Conservation (phyloP, 35 echinoderm and acorn worm species). For the Lytechinus pictus region DNA sequence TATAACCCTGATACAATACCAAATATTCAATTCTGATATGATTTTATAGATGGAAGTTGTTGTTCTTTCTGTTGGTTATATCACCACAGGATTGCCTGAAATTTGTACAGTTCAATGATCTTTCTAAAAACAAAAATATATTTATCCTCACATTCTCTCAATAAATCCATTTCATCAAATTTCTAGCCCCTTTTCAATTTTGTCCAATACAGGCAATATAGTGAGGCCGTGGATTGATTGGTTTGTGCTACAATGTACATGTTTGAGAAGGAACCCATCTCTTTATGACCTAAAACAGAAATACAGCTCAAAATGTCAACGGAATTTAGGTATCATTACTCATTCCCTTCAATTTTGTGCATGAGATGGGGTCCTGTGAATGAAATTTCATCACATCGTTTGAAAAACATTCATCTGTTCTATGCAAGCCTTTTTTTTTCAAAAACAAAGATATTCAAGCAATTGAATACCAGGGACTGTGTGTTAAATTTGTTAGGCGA, state of each 20-base stretch:
- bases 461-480: no score
- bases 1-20: no score
- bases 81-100: not conserved
- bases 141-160: not conserved
- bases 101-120: not conserved
- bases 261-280: not conserved
- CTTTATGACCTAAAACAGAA: not conserved
- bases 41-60: no score
- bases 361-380: not conserved
- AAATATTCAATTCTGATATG: no score
- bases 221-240: not conserved
- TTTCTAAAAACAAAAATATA: not conserved
- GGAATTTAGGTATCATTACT: not conserved
- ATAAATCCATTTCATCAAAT: not conserved
- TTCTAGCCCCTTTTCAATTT: not conserved
- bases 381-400: constrained; percentile 13
- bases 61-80: no score
- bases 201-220: not conserved
- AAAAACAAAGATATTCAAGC: no score
- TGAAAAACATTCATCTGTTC: not conserved
- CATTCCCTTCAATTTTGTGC: not conserved
- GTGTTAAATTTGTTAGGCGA: not conserved
- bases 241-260: not conserved
- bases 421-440: no score
- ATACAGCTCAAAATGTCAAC: not conserved